A percentile compares a stretch with the other conserved stretches of the same genome.
phyloP scores from a whole-genome alignment of 2,797 vertebrate species.

The Calcarius lapponicus region DNA sequence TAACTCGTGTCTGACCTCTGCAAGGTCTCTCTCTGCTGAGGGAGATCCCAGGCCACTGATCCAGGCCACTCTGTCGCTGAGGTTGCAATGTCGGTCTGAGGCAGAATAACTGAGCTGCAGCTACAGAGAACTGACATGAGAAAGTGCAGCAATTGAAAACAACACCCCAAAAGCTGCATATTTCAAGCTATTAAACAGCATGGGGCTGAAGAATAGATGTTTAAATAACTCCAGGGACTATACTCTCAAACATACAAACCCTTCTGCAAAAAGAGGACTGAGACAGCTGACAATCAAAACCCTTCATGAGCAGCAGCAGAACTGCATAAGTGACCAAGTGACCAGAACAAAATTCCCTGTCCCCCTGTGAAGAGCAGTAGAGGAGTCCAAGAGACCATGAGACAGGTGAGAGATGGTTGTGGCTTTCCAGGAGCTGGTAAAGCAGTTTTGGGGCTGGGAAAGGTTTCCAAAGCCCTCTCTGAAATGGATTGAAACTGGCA shows the following conservation, averaged over 20 bases:
- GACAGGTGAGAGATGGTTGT: not conserved
- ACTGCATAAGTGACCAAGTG: not conserved
- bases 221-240: not conserved
- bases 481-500: not conserved
- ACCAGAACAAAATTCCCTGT: not conserved
- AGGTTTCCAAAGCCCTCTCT: not conserved
- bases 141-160: not conserved
- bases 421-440: not conserved
- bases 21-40: not conserved
- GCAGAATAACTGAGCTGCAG: not conserved
- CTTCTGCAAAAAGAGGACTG: not conserved
- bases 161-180: not conserved
- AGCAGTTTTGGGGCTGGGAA: not conserved
- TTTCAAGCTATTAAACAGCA: not conserved
- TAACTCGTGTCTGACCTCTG: not conserved
- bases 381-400: not conserved
- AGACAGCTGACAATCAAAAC: not conserved
- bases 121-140: not conserved
- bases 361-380: rapidly evolving
- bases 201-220: not conserved
- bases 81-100: rapidly evolving
- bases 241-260: not conserved
- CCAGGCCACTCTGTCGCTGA: not conserved
- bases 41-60: not conserved
- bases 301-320: not conserved